Evolutionary conservation across 2,797 vertebrate species (phyloP).

Genomic region (Diplodus sargus): DNA sequence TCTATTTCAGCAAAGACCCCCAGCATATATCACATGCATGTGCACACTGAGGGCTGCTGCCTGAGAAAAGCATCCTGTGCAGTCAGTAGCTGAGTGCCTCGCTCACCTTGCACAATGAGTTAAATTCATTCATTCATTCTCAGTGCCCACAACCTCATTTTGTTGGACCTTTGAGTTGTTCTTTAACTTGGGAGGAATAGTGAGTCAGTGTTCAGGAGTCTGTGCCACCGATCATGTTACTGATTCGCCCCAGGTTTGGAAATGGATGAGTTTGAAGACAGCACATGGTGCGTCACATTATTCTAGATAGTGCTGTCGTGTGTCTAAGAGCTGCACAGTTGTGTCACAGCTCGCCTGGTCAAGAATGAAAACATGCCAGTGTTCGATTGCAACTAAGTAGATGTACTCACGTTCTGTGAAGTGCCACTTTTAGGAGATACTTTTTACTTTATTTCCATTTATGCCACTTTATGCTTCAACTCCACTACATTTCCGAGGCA

Average conservation of each 20-base stretch:
- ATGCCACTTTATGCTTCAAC: neutral
- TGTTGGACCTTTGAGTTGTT: too few relatives aligned
- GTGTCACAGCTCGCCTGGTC: neutral
- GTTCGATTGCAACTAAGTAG: too few relatives aligned
- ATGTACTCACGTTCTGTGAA: neutral
- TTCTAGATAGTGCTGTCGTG: neutral
- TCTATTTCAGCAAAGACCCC: neutral
- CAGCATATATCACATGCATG: neutral
- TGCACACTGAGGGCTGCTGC: neutral
- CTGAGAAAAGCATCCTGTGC: neutral
- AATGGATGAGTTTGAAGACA: too few relatives aligned
- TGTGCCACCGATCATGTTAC: neutral
- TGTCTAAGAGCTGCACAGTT: too few relatives aligned
- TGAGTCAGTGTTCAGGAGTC: too few relatives aligned
- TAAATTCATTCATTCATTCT: slow-evolving; percentile 18
- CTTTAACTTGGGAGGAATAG: neutral
- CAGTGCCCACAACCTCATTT: neutral
- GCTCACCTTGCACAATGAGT: too few relatives aligned
- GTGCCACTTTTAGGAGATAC: too few relatives aligned
- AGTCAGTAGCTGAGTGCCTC: neutral
- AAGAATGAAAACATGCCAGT: neutral
- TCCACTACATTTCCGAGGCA: neutral
- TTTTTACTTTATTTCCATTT: neutral
- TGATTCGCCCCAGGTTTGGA: neutral
- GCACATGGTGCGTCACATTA: neutral